A percentile compares a stretch with the other conserved stretches of the same genome.
phyloP scores from a whole-genome alignment of 2,888 invertebrate genomes.

The Dilophus febrilis region DNA sequence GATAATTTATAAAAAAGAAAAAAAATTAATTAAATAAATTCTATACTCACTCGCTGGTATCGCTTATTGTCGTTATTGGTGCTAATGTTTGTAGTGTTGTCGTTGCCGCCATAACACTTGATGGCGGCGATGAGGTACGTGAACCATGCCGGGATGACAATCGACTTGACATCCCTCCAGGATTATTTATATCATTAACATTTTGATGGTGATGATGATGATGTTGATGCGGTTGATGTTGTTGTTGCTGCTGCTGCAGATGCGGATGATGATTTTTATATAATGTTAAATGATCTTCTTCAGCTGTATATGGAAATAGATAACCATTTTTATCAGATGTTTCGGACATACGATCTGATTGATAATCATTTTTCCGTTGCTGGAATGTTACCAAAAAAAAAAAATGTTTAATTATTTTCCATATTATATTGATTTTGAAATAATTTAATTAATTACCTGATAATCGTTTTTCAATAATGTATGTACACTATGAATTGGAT shows the following conservation, averaged over 20 bases:
- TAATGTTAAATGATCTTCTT: constrained; percentile 50
- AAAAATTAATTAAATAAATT: background rate
- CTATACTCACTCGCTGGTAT: constrained; percentile 43
- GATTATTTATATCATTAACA: constrained; percentile 37
- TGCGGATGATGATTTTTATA: constrained; percentile 14
- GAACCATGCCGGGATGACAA: constrained; percentile 24
- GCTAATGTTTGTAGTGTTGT: constrained; percentile 37
- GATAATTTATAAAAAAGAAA: background rate
- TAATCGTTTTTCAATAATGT: constrained; percentile 28
- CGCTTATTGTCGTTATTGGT: constrained; percentile 43
- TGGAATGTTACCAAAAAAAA: constrained; percentile 33
- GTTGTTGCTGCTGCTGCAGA: no score
- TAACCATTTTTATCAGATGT: constrained; percentile 64
- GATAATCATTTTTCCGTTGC: constrained; percentile 22
- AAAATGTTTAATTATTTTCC: no score
- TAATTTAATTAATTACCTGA: constrained; percentile 14
- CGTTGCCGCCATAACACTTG: constrained; percentile 35
- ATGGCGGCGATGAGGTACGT: constrained; percentile 28
- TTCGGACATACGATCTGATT: constrained; percentile 47
- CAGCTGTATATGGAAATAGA: constrained; percentile 68
- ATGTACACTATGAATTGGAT: constrained; percentile 28
- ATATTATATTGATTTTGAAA: background rate
- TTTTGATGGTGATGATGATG: no score
- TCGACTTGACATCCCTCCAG: constrained; percentile 28
- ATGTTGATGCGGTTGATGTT: no score